Evolutionary conservation across 2,888 invertebrate genomes (phyloP).

Genomic region (Caenorhabditis zanzibari): DNA sequence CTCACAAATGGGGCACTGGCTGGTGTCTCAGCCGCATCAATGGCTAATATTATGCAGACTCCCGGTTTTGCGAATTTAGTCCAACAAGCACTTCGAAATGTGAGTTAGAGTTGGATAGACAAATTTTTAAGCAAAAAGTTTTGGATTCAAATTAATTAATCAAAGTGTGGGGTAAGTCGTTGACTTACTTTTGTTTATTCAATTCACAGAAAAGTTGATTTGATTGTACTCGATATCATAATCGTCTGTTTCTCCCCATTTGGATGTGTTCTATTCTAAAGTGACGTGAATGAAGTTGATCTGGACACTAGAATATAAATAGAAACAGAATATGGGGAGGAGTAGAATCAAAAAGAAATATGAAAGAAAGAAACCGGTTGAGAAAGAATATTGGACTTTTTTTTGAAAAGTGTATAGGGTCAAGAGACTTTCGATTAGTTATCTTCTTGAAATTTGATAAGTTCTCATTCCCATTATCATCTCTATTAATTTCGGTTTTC

Average conservation of each 20-base stretch:
- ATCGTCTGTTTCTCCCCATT: not conserved
- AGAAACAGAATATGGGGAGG: conserved; percentile 23
- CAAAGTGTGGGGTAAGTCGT: no score
- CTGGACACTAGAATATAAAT: conserved; percentile 37
- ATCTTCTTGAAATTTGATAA: conserved; percentile 4
- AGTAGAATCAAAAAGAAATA: not conserved
- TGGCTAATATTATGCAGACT: conserved; percentile 37
- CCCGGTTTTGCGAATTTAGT: conserved; percentile 40
- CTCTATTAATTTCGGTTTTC: not conserved
- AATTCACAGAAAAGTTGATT: not conserved
- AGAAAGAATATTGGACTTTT: conserved; percentile 33
- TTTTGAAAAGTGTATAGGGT: not conserved
- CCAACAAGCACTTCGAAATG: conserved; percentile 35
- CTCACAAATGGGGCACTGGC: conserved; percentile 8
- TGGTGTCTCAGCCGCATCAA: not conserved
- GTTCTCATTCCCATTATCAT: not conserved
- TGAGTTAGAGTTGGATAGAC: no score
- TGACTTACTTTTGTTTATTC: no score
- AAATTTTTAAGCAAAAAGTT: no score
- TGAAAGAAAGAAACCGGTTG: conserved; percentile 38
- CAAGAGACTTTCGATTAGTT: conserved; percentile 3
- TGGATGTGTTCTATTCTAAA: not conserved
- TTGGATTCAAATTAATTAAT: no score
- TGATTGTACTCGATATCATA: not conserved
- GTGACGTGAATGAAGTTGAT: conserved; percentile 24